These are phyloP conservation scores for Poeciliopsis turrubarensis DNA, from an alignment of 2,113 vertebrate genomes.

Conservation along the genomic window DNA sequence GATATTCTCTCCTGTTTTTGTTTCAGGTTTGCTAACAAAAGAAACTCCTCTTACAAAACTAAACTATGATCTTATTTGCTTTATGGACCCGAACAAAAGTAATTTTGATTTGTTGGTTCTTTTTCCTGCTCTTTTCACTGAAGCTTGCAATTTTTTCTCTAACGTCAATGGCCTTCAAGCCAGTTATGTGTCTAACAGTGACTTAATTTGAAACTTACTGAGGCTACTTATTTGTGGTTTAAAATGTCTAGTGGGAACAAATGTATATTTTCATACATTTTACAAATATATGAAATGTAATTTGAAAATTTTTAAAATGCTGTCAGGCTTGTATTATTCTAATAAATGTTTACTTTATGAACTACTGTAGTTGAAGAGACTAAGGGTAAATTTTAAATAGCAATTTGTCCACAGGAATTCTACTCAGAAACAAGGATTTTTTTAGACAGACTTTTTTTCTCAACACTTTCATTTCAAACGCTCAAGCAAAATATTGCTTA, in stretches of 20 bases:
- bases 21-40: slow-evolving; percentile 35
- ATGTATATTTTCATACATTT: too few species aligned
- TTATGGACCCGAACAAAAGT: background rate
- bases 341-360: slow-evolving; percentile 9
- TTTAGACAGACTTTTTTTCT: background rate
- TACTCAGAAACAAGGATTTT: background rate
- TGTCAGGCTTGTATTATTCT: slow-evolving; percentile 5
- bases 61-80: slow-evolving; percentile 12
- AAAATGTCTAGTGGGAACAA: slow-evolving; percentile 1
- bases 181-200: slow-evolving; percentile 42
- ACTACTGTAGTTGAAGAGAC: slow-evolving; percentile 13
- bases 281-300: background rate
- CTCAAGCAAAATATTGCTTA: background rate
- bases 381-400: slow-evolving; percentile 31
- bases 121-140: slow-evolving; percentile 17
- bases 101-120: slow-evolving; percentile 20
- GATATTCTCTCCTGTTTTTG: slow-evolving; percentile 31
- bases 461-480: background rate
- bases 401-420: background rate
- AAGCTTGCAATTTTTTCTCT: slow-evolving; percentile 21
- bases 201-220: slow-evolving; percentile 37
- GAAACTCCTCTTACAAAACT: slow-evolving; percentile 8
- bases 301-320: slow-evolving; percentile 12
- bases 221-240: slow-evolving; percentile 7
- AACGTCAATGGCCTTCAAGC: slow-evolving; percentile 19